Evolutionary conservation across 2,113 vertebrate species (phyloP).

Genomic region (Australoheros scitulus): DNA sequence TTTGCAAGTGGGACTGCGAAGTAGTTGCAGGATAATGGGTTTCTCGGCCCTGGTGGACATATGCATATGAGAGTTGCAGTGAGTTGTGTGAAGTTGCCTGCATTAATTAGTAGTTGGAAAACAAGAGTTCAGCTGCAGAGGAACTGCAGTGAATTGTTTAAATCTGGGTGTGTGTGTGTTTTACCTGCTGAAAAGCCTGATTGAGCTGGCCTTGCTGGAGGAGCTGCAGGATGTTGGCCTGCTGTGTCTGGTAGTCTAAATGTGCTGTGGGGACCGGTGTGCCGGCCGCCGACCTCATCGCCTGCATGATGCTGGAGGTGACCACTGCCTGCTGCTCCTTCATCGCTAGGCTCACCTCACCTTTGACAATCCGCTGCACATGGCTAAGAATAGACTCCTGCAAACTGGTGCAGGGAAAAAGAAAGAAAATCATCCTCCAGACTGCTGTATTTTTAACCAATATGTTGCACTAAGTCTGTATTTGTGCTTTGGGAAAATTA

Average conservation of each 20-base stretch:
- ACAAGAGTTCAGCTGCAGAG: background rate
- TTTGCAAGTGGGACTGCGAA: background rate
- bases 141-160: background rate
- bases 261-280: constrained; percentile 93
- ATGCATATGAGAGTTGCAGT: background rate
- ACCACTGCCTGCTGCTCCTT: constrained; percentile 96
- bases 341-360: constrained; percentile 94
- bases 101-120: background rate
- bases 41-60: background rate
- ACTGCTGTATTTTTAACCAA: background rate
- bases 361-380: constrained; percentile 95
- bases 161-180: background rate
- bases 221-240: constrained; percentile 92
- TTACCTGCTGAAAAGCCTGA: constrained; percentile 98
- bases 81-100: background rate
- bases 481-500: background rate
- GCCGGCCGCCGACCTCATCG: constrained; percentile 93
- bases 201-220: constrained; percentile 98
- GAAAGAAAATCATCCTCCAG: background rate
- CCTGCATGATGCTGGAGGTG: constrained; percentile 98
- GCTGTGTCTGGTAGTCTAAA: constrained; percentile 95
- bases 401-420: constrained; percentile 79
- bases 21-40: background rate
- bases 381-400: constrained; percentile 95
- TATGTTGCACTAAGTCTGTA: background rate